Evolutionary conservation across 2,888 invertebrate genomes (phyloP).

Genomic region (Thymelicus lineola): DNA sequence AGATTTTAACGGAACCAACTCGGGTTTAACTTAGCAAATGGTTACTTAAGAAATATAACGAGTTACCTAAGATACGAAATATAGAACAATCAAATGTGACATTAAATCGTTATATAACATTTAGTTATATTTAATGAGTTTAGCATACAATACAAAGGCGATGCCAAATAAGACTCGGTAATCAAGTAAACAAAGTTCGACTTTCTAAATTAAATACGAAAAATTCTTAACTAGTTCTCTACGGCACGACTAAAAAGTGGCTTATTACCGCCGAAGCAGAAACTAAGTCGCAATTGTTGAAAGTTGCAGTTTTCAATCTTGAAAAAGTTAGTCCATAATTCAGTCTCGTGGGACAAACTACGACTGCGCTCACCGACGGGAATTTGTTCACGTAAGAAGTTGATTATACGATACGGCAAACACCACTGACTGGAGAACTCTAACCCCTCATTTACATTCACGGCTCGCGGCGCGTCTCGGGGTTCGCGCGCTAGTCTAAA

Average conservation of each 20-base stretch:
- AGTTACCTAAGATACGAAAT: too few relatives aligned
- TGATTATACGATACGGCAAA: conserved; percentile 45
- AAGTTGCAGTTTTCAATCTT: conserved; percentile 67
- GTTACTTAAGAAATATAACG: too few relatives aligned
- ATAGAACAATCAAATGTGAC: too few relatives aligned
- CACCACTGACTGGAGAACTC: conserved; percentile 43
- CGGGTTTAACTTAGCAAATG: too few relatives aligned
- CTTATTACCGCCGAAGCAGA: conserved; percentile 46
- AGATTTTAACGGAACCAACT: too few relatives aligned
- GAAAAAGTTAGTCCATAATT: conserved; percentile 71
- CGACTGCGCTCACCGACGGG: conserved; percentile 52
- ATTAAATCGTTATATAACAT: too few relatives aligned
- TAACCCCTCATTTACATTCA: too few relatives aligned
- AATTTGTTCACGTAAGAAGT: conserved; percentile 52
- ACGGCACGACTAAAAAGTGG: conserved; percentile 37
- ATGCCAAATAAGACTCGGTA: not conserved
- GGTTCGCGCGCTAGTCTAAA: too few relatives aligned
- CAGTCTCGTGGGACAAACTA: conserved; percentile 58
- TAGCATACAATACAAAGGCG: not conserved
- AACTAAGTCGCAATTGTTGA: conserved; percentile 48
- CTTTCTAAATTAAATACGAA: conserved; percentile 4
- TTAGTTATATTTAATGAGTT: not conserved
- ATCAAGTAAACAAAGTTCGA: conserved; percentile 12
- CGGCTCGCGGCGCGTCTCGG: too few relatives aligned
- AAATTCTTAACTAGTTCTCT: conserved; percentile 12